A percentile compares a stretch with the other conserved stretches of the same genome.
Conservation (phyloP, 2,113 vertebrate species). For the Ceuthmochares aereus region DNA sequence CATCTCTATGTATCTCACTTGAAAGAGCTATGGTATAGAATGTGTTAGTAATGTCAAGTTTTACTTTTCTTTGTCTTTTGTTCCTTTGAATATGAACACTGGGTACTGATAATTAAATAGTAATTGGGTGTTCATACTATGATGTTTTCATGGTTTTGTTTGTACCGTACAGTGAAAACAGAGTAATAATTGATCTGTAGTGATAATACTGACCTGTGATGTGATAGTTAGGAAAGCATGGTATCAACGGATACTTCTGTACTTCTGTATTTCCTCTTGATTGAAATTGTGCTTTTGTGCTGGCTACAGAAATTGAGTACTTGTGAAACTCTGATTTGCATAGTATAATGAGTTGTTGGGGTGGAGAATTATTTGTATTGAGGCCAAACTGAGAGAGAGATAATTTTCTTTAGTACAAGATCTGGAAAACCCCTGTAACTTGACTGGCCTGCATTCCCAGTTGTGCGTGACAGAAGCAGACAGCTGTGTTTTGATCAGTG, state of each 20-base stretch:
- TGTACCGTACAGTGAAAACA: background rate
- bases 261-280: background rate
- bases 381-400: background rate
- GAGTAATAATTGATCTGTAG: background rate
- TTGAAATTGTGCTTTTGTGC: background rate
- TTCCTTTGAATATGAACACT: background rate
- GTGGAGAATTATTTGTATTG: background rate
- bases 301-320: background rate
- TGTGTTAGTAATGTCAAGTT: background rate
- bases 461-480: background rate
- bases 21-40: background rate
- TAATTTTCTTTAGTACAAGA: background rate
- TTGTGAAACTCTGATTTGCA: background rate
- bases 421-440: slow-evolving; percentile 30
- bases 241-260: background rate
- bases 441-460: slow-evolving; percentile 10
- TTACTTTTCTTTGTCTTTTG: background rate
- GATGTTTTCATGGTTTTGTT: background rate
- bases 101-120: background rate
- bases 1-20: background rate
- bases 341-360: background rate
- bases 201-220: background rate
- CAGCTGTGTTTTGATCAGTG: background rate
- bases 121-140: background rate
- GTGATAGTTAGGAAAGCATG: background rate